phyloP scores from a whole-genome alignment of 2,888 invertebrate genomes.

The Bedellia somnulentella region DNA sequence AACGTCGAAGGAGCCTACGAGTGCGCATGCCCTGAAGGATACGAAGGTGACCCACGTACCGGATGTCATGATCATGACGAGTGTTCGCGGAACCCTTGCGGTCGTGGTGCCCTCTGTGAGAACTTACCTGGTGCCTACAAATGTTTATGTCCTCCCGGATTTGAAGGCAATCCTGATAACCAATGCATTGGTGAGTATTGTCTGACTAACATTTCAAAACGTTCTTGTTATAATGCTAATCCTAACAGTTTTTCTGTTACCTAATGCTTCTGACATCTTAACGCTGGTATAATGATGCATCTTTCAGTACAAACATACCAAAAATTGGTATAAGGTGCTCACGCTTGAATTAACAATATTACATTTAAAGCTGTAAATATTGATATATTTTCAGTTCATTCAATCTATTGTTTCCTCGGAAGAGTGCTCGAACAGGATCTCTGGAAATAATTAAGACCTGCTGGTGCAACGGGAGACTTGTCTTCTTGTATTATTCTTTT shows the following conservation, averaged over 20 bases:
- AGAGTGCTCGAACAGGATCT: too few species aligned
- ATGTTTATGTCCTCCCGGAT: conserved; percentile 83
- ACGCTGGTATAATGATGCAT: too few species aligned
- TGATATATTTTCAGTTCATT: too few species aligned
- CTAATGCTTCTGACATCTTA: conserved; percentile 40
- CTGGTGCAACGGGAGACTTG: too few species aligned
- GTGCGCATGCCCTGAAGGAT: conserved; percentile 84
- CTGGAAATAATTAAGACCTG: too few species aligned
- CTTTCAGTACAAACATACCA: too few species aligned
- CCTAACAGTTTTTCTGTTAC: conserved; percentile 24
- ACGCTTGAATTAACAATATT: too few species aligned
- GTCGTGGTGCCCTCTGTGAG: conserved; percentile 76
- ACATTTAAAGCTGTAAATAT: too few species aligned
- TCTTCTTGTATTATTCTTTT: too few species aligned
- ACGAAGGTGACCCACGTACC: conserved; percentile 74
- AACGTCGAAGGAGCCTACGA: conserved; percentile 79
- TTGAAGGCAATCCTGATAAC: conserved; percentile 74
- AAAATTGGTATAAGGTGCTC: too few species aligned
- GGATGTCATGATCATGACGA: conserved; percentile 78
- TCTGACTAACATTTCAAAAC: conserved; percentile 13
- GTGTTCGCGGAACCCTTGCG: conserved; percentile 75
- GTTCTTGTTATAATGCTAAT: conserved; percentile 26
- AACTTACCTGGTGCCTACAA: conserved; percentile 78
- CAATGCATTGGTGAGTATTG: conserved; percentile 79
- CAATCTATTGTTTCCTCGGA: too few species aligned